Conservation (phyloP, 2,113 vertebrate species). For the Silurus glanis region DNA sequence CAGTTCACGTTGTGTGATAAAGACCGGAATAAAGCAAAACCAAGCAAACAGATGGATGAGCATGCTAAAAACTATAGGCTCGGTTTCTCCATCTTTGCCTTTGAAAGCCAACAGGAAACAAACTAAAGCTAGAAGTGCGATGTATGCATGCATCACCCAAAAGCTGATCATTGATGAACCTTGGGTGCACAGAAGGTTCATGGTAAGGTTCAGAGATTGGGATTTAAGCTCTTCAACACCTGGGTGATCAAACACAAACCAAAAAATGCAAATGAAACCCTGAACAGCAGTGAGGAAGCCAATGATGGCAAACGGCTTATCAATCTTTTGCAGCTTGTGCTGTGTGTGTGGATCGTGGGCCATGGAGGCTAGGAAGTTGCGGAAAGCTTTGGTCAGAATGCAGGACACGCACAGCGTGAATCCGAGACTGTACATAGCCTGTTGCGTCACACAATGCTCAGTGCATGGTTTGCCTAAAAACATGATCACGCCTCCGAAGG, state of each 20-base stretch:
- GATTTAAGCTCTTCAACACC: background rate
- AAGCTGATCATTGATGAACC: constrained; percentile 59
- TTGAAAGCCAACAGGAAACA: constrained; percentile 72
- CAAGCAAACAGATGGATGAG: constrained; percentile 60
- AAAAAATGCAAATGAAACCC: constrained; percentile 63
- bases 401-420: constrained; percentile 72
- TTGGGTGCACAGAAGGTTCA: constrained; percentile 53
- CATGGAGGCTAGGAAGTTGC: constrained; percentile 62
- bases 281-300: constrained; percentile 53
- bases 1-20: constrained; percentile 5
- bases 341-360: constrained; percentile 47
- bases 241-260: constrained; percentile 62
- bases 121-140: constrained; percentile 60
- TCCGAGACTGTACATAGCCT: constrained; percentile 67
- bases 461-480: constrained; percentile 64
- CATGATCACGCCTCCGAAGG: constrained; percentile 61
- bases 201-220: background rate
- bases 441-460: constrained; percentile 62
- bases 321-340: constrained; percentile 43
- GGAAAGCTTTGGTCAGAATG: constrained; percentile 64
- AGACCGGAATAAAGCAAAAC: constrained; percentile 58
- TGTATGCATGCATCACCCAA: constrained; percentile 67
- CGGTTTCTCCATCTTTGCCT: constrained; percentile 67
- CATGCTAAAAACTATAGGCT: constrained; percentile 71
- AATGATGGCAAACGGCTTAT: constrained; percentile 60